Evolutionary conservation across 2,888 invertebrate genomes (phyloP), one percentile per base, ranked within the genome.

Genomic region (Athalia rosae): DNA sequence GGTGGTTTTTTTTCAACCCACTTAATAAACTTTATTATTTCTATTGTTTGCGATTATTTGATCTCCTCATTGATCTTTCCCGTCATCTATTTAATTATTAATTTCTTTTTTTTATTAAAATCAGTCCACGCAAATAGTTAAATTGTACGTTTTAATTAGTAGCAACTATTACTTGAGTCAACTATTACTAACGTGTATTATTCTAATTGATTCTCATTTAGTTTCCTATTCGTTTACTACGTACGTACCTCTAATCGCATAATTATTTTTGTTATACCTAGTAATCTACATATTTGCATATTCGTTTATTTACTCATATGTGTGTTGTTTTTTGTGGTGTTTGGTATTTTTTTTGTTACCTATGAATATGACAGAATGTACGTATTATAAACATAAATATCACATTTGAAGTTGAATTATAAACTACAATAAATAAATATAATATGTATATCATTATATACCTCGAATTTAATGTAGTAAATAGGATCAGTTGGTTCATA

Each of bases 321-420:
- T 28, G 28, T 28, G 28, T 28, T 28, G 28, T 28, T 28, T 28
- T 28, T 28, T 28, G 28, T 28, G 28, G 28, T 28, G 28, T 28
- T 28, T 28, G 28, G 28, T 28, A 28, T 28, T 0, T 28, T 28
- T 28, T 28, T 28, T 28, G 28, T 28, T 28, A 28, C 28, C 28
- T 61, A 61, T 28, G 8, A 61, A 61, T 61, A 61, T 61, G 61
- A 61, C 61, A 61, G 13, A 61, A 61, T 61, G 28, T 77, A 79
- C 69, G 56, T 76, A 73, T 71, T 79, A 82, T 83, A 81, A 87
- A 86, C 82, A 82, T 84, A 87, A 87, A 83, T 88, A 88, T 87
- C 87, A 87, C 87, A 88, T 84, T 86, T 82, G 83, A 82, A 83
- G 81, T 83, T 74, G 59, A 71, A 66, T 62, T 47, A 59, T 28